phyloP scores from a whole-genome alignment of 2,113 vertebrate genomes.

The Rhea pennata region DNA sequence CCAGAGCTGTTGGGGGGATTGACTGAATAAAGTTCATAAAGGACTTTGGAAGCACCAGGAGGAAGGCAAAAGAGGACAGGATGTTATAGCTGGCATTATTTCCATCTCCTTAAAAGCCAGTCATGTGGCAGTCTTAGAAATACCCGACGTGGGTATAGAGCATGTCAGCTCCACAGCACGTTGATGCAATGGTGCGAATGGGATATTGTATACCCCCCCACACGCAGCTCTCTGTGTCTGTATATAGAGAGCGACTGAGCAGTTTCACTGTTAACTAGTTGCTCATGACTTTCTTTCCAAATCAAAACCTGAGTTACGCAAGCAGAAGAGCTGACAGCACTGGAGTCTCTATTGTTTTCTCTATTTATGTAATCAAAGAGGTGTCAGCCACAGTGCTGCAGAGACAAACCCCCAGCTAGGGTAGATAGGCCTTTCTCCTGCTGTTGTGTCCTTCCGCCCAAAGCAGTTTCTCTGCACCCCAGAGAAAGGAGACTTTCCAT shows the following conservation, averaged over 20 bases:
- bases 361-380: neutral
- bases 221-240: neutral
- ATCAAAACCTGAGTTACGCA: neutral
- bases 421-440: neutral
- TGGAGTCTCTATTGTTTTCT: neutral
- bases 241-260: accelerated
- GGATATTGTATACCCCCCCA: neutral
- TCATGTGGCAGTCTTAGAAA: constrained; percentile 6
- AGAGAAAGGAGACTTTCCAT: neutral
- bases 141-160: neutral
- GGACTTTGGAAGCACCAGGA: neutral
- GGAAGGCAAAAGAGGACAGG: constrained; percentile 27
- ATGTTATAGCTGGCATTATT: constrained; percentile 11
- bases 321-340: neutral
- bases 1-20: neutral
- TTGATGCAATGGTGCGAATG: neutral
- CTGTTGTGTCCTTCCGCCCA: neutral
- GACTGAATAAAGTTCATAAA: neutral
- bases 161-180: accelerated
- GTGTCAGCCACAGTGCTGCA: accelerated
- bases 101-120: constrained; percentile 1
- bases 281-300: neutral
- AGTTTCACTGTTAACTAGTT: neutral
- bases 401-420: neutral
- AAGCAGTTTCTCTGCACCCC: neutral